Evolutionary conservation across 2,113 vertebrate genomes (phyloP), one percentile per base, ranked within the genome.

Genomic region (Shinisaurus crocodilurus): DNA sequence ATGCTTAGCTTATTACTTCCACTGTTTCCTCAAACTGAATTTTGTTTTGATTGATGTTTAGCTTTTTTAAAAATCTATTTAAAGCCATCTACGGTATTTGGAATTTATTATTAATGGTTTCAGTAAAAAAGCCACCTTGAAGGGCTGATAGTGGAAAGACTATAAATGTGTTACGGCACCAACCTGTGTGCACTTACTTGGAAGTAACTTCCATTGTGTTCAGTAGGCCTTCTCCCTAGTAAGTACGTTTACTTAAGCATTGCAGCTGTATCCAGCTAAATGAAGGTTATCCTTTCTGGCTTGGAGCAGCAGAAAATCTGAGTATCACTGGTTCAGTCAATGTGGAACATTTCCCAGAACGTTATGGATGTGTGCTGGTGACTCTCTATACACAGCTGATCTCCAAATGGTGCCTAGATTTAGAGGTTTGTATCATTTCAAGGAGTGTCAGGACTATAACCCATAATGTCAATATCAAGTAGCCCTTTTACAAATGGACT

Each of bases 401-500:
- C 87, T 88, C 63, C 87, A 82, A 82, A 54, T 32, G n/a, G 27
- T 60, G 54, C 6, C n/a, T 60, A 74, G n/a, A 60, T 89, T 89
- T 82, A 34, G 29, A 37, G n/a, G 72, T 82, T 70, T 16, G n/a
- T 48, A 70, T 70, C 87, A 57, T 57, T 82, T 54, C n/a, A 12
- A 72, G 75, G 60, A 18, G 63, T 25, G 43, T 27, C 48, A 92
- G 67, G 85, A 0, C 0, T 83, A 48, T 65, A 72, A 87, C n/a
- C 48, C 67, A 84, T 85, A 91, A 67, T 10, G 5, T 0, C 75
- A n/a, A 6, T 86, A 83, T 90, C 57, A 77, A 82, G 70, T 67
- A 12, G 75, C 12, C n/a, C 37, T 80, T 80, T 90, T 57, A 72
- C n/a, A 90, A 85, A 84, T 63, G 80, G n/a, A 86, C 34, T 80